Evolutionary conservation across 2,797 vertebrate species (phyloP).

Genomic region (Clarias fuscus): DNA sequence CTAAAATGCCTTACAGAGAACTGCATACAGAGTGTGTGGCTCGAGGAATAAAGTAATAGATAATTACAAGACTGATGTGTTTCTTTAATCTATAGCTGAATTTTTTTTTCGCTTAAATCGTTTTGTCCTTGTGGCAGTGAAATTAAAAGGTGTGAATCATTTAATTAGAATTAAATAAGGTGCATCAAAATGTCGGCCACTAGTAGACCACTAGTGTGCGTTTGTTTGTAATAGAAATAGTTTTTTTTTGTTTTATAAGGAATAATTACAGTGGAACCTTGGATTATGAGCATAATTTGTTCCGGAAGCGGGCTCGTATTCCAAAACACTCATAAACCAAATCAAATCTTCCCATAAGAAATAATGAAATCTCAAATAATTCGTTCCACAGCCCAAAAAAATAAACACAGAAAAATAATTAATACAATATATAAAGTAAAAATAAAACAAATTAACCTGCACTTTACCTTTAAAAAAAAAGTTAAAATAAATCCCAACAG

Average conservation of each 20-base stretch:
- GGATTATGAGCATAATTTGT: no score
- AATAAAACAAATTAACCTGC: no score
- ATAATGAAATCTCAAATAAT: no score
- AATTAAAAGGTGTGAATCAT: not conserved
- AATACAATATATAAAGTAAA: no score
- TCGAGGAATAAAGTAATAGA: not conserved
- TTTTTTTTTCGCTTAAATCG: not conserved
- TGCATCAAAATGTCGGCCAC: not conserved
- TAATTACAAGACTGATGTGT: slow-evolving; percentile 1
- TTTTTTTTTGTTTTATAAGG: not conserved
- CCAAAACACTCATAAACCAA: no score
- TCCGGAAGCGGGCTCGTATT: no score
- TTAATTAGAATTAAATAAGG: not conserved
- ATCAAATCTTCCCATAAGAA: no score
- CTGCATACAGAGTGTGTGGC: not conserved
- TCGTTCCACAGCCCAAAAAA: no score
- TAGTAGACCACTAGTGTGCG: not conserved
- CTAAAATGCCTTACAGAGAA: not conserved
- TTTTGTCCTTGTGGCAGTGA: not conserved
- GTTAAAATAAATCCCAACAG: no score
- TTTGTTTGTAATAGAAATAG: not conserved
- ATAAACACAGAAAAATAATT: no score
- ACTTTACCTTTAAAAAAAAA: no score
- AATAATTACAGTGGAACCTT: not conserved
- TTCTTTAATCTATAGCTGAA: not conserved